These are phyloP conservation scores for Microchrysa polita DNA, from an alignment of 2,888 invertebrate genomes.

Conservation along the genomic window DNA sequence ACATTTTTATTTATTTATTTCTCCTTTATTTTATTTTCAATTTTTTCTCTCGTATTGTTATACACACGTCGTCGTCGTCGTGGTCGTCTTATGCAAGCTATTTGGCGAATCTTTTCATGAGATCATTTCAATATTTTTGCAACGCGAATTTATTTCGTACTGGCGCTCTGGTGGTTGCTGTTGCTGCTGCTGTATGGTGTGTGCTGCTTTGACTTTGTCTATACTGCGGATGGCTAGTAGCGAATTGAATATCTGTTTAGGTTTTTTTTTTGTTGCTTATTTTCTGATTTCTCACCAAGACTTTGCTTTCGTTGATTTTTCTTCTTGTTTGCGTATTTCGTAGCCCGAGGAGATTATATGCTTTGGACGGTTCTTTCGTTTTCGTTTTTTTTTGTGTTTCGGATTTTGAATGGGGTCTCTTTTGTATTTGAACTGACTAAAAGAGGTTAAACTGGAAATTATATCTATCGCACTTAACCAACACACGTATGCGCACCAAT, in stretches of 20 bases:
- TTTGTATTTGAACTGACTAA: slow-evolving; percentile 7
- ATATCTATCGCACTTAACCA: no score
- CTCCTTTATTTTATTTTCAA: no score
- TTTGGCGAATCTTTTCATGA: slow-evolving; percentile 23
- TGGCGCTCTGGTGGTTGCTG: neutral
- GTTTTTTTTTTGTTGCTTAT: no score
- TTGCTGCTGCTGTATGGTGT: neutral
- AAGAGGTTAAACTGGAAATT: neutral
- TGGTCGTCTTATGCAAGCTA: slow-evolving; percentile 14
- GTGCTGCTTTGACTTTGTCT: no score
- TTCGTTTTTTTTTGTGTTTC: neutral
- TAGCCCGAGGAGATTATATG: neutral
- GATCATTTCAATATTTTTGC: slow-evolving; percentile 41
- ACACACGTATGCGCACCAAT: no score
- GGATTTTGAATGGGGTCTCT: neutral
- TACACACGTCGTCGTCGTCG: no score
- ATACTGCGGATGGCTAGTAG: no score
- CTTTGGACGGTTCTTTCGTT: neutral
- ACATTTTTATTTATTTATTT: no score
- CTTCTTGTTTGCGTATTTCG: neutral
- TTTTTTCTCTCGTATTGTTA: neutral
- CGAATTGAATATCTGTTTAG: no score
- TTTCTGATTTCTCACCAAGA: no score
- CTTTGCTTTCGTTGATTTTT: no score
- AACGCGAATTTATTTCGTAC: slow-evolving; percentile 7